Conservation (phyloP, 2,113 vertebrate species). For the Sus scrofa region DNA sequence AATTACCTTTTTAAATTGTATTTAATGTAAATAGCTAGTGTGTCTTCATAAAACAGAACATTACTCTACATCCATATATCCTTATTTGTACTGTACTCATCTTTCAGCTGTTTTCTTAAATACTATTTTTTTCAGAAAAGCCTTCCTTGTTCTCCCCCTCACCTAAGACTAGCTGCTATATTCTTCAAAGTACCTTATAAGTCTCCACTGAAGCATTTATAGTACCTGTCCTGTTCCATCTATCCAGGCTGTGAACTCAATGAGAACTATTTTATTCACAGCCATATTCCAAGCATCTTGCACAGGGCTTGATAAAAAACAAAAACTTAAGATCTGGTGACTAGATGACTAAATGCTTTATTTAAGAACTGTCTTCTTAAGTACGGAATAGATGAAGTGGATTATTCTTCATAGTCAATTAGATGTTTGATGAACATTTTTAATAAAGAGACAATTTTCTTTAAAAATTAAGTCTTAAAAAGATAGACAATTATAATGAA, state of each 20-base stretch:
- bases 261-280: slow-evolving; percentile 38
- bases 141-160: background rate
- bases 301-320: background rate
- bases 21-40: background rate
- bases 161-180: background rate
- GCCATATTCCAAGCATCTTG: slow-evolving; percentile 51
- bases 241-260: background rate
- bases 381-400: background rate
- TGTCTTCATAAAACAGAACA: slow-evolving; percentile 33
- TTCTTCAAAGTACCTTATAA: background rate
- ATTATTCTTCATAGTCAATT: slow-evolving; percentile 22
- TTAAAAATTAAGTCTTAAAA: slow-evolving; percentile 48
- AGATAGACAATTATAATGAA: slow-evolving; percentile 54
- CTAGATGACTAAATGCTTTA: background rate
- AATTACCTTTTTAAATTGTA: slow-evolving; percentile 6
- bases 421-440: slow-evolving; percentile 38
- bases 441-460: slow-evolving; percentile 48
- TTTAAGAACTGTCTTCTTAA: slow-evolving; percentile 39
- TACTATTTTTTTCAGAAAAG: background rate
- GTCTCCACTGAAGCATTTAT: background rate
- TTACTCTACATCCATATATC: background rate
- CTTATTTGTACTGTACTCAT: background rate
- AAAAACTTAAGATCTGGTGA: slow-evolving; percentile 35
- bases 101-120: slow-evolving; percentile 26
- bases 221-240: background rate